Conservation (phyloP, 37 sponge, comb jelly and placozoan species). For the Oopsacas minuta region DNA sequence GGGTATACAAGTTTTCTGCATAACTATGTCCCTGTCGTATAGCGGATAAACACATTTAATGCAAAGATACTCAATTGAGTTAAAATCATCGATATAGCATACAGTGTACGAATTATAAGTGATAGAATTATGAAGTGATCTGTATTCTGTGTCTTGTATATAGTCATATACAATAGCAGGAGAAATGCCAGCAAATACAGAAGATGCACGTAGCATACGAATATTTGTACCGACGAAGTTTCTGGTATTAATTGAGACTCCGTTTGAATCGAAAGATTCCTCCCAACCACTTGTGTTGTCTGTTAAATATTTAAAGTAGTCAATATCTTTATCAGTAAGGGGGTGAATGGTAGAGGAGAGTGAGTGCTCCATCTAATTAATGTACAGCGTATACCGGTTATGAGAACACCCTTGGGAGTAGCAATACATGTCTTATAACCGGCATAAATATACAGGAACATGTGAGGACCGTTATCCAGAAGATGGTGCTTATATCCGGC, state of each 20-base stretch:
- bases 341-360: neutral
- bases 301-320: neutral
- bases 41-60: neutral
- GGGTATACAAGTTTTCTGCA: neutral
- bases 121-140: neutral
- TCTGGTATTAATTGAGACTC: neutral
- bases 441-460: no score
- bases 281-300: neutral
- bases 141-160: neutral
- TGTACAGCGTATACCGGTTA: no score
- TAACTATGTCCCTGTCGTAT: neutral
- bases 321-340: neutral
- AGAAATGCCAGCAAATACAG: neutral
- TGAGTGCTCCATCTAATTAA: neutral
- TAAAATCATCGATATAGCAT: neutral
- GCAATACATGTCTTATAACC: no score
- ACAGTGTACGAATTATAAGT: neutral
- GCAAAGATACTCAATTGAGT: neutral
- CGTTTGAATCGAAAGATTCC: neutral
- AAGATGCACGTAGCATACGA: neutral
- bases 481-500: no score
- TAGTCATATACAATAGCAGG: neutral
- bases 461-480: no score
- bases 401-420: no score
- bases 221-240: neutral